phyloP scores from a whole-genome alignment of 2,113 vertebrate species.

The Myxocyprinus asiaticus region DNA sequence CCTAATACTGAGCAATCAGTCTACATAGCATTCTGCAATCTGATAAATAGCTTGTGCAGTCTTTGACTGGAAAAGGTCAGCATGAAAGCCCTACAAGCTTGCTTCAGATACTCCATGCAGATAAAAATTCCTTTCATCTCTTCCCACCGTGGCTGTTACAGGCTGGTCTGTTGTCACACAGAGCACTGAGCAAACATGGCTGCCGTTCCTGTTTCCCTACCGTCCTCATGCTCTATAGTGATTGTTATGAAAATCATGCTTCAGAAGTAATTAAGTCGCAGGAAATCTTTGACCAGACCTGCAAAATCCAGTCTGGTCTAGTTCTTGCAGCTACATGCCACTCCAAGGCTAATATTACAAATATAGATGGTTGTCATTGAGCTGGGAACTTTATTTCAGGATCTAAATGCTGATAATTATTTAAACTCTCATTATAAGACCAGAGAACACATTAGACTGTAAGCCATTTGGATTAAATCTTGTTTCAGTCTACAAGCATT shows the following conservation, averaged over 20 bases:
- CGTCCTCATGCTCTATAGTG: constrained; percentile 39
- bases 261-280: constrained; percentile 52
- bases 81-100: neutral
- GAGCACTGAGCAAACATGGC: constrained; percentile 26
- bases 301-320: constrained; percentile 37
- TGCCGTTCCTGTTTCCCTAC: constrained; percentile 4
- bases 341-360: neutral
- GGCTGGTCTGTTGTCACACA: neutral
- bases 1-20: neutral
- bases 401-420: constrained; percentile 1
- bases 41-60: constrained; percentile 23
- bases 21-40: neutral
- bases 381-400: neutral
- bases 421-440: neutral
- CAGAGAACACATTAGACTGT: neutral
- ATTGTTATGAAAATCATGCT: constrained; percentile 49
- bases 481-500: neutral
- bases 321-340: constrained; percentile 17
- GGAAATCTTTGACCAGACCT: constrained; percentile 48
- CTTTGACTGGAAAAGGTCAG: constrained; percentile 49
- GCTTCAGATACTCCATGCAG: constrained; percentile 34
- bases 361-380: constrained; percentile 7
- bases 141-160: constrained; percentile 22
- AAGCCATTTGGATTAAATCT: neutral
- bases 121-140: constrained; percentile 38